Evolutionary conservation across 2,797 vertebrate genomes (phyloP), one percentile per base, ranked within the genome.

Genomic region (Typhlichthys eigenmanni): DNA sequence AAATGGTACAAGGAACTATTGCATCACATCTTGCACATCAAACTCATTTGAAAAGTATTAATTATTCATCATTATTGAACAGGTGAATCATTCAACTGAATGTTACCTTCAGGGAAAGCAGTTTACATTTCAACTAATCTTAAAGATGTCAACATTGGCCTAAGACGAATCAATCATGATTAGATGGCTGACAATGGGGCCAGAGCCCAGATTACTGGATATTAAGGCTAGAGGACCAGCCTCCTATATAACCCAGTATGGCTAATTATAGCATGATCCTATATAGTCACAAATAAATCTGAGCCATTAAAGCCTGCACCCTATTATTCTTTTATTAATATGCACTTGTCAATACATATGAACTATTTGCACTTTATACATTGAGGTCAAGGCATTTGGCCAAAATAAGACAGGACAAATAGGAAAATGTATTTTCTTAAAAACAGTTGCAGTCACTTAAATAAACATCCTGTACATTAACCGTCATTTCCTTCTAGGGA

Each of bases 311-410:
- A 72, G 67, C 77, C 78, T 79, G 61, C 68, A 81, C 71, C 82
- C 82, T 62, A 74, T 85, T 82, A 71, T 77, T 72, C 34, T 81
- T 85, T 87, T 87, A 91, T 92, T 92, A 90, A 84, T 92, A 89
- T 86, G 85, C 87, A 88, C 72, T 84, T 84, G 62, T 85, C 80
- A 87, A 89, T 89, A 92, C 88, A 90, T 87, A 69, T 72, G 84
- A 75, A 80, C 85, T 88, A 91, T 89, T 84, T 89, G 81, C 82
- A 92, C 80, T 91, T 91, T 88, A 64, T 90, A 92, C 84, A 92
- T 47, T 74, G 78, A 87, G 89, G 76, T 89, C 88, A 91, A 92
- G 86, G 87, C 87, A 88, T 88, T 91, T 86, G 86, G 87, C 89
- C 88, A 87, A 87, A 89, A 89, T 14, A 88, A 73, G 14, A 61